phyloP scores from a whole-genome alignment of 2,797 vertebrate species.

The Fratercula arctica region DNA sequence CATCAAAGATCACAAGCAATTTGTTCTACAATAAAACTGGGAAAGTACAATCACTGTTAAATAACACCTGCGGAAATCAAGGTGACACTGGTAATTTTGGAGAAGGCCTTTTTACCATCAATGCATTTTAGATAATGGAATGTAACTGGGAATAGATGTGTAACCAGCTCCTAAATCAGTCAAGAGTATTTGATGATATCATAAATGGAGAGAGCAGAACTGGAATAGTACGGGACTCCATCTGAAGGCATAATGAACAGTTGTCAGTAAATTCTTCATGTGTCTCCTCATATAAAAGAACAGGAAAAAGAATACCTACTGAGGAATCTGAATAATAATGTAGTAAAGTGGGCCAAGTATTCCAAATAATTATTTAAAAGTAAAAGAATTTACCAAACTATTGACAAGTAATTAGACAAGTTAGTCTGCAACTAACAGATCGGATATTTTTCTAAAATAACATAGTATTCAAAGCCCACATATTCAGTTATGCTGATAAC shows the following conservation, averaged over 20 bases:
- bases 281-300: neutral
- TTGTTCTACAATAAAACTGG: constrained; percentile 32
- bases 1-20: constrained; percentile 19
- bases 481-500: neutral
- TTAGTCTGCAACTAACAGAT: neutral
- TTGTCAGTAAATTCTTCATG: neutral
- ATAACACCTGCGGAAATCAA: constrained; percentile 35
- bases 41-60: constrained; percentile 15
- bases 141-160: neutral
- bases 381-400: neutral
- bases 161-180: constrained; percentile 22
- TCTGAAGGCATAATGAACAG: neutral
- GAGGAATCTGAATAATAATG: neutral
- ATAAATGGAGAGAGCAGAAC: neutral
- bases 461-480: neutral
- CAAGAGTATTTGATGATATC: neutral
- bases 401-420: neutral
- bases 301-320: neutral
- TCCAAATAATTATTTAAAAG: neutral
- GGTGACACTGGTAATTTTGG: neutral
- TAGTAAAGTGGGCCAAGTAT: neutral
- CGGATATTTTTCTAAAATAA: neutral
- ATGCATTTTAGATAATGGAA: neutral
- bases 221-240: neutral
- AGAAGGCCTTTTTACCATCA: constrained; percentile 27